Base-by-base conservation (phyloP, 1,140 invertebrate genomes). In the Drosophila biarmipes region DNA sequence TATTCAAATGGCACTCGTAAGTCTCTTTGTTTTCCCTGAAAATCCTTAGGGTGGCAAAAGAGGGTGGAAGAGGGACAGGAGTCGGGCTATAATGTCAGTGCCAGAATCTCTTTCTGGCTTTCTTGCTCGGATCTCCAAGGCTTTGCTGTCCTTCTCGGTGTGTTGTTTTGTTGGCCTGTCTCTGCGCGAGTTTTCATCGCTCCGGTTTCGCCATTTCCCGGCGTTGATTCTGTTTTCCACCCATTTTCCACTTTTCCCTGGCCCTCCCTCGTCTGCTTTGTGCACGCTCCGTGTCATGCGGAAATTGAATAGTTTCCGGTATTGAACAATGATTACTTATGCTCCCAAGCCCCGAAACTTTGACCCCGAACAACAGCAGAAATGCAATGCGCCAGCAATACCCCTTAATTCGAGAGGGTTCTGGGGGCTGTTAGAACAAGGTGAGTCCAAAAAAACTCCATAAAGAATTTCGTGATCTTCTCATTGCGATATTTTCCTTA, bases 251-350 rank as follows among this genome's bases (percentile, higher is more conserved):
- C 49, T 6, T 31, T 19, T 53, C 19, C 24, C 1, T 35, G 19
- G 43, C 37, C 27, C 52, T 19, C 51, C 19, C 11, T 27, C 21
- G 29, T 43, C 64, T 59, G 64, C 73, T 66, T 64, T 56, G 82
- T 86, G 63, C 73, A 82, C 69, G 78, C 71, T 71, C 81, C 78
- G 85, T 89, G 85, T 80, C 79, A 84, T 72, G 75, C 82, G 86
- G 86, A 90, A 90, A 90, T 90, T 90, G 87, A 90, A 91, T 85
- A 90, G 73, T 90, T 89, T 91, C 84, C 84, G 80, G 80, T 91
- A 89, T 90, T 80, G 78, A 90, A 80, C 80, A 90, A 78, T 91
- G 80, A 90, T 90, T 91, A 91, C 78, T 78, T 78, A 56, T 46
- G 51, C 64, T 56, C 7, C n/a, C 35, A 6, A 24, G 29, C 34